Conservation (phyloP, 2,113 vertebrate species). For the Tylochromis polylepis region DNA sequence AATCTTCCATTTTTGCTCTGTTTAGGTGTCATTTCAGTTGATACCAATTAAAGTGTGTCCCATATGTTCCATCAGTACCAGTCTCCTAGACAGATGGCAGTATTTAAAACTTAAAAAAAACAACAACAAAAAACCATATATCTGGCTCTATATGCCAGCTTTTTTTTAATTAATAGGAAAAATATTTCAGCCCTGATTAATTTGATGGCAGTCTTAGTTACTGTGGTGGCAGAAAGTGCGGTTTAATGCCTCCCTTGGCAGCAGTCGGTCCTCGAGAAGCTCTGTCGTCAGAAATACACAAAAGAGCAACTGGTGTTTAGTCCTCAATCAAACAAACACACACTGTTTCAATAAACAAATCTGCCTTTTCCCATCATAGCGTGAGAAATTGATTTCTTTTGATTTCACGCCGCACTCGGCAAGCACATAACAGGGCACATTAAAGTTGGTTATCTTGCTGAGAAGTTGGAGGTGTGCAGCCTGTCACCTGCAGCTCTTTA, state of each 20-base stretch:
- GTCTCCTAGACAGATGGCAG: not conserved
- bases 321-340: not conserved
- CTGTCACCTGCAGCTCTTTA: not conserved
- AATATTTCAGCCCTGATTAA: not conserved
- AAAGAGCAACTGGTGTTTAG: not conserved
- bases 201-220: not conserved
- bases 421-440: not conserved
- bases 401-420: not conserved
- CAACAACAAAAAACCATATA: rapidly evolving
- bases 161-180: not conserved
- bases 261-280: not conserved
- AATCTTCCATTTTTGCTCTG: not conserved
- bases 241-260: not conserved
- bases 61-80: not conserved
- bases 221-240: not conserved
- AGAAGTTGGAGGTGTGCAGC: not conserved
- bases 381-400: not conserved
- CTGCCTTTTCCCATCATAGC: not conserved
- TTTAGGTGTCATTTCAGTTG: not conserved
- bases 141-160: not conserved
- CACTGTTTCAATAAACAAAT: not conserved
- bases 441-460: not conserved
- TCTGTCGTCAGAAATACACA: not conserved
- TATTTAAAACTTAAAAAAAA: not conserved
- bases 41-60: not conserved